phyloP scores from a whole-genome alignment of 2,888 invertebrate genomes.

The Agrochola litura region DNA sequence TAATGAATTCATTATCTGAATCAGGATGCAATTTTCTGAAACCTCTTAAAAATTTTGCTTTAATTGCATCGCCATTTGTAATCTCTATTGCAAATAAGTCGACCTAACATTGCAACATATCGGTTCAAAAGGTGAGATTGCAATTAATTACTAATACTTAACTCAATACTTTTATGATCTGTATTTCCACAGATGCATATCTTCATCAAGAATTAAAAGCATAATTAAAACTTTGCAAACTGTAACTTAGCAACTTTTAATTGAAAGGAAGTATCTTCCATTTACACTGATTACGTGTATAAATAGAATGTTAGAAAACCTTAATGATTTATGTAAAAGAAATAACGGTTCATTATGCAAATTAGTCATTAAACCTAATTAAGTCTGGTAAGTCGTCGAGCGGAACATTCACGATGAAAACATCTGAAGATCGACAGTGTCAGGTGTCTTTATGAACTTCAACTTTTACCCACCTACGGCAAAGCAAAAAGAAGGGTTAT shows the following conservation, averaged over 20 bases:
- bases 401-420: slow-evolving; percentile 42
- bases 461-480: no score
- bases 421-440: slow-evolving; percentile 8
- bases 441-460: no score
- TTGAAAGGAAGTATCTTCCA: neutral
- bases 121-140: slow-evolving; percentile 48
- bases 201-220: neutral
- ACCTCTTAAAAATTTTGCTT: slow-evolving; percentile 8
- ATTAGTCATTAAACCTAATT: slow-evolving; percentile 51
- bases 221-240: slow-evolving; percentile 1
- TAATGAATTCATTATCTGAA: slow-evolving; percentile 26
- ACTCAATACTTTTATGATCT: slow-evolving; percentile 28
- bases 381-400: slow-evolving; percentile 42
- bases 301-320: slow-evolving; percentile 38
- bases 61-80: slow-evolving; percentile 30
- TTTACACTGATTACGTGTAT: slow-evolving; percentile 18
- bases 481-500: no score
- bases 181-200: slow-evolving; percentile 24
- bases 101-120: slow-evolving; percentile 38
- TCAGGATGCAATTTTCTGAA: slow-evolving; percentile 18
- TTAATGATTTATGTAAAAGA: slow-evolving; percentile 44
- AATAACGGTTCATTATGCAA: slow-evolving; percentile 55
- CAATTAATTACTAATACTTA: slow-evolving; percentile 38
- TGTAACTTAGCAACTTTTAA: neutral
- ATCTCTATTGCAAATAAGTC: slow-evolving; percentile 54